These are phyloP conservation scores for Myodes glareolus DNA, from an alignment of 2,113 vertebrate species.

Conservation along the genomic window DNA sequence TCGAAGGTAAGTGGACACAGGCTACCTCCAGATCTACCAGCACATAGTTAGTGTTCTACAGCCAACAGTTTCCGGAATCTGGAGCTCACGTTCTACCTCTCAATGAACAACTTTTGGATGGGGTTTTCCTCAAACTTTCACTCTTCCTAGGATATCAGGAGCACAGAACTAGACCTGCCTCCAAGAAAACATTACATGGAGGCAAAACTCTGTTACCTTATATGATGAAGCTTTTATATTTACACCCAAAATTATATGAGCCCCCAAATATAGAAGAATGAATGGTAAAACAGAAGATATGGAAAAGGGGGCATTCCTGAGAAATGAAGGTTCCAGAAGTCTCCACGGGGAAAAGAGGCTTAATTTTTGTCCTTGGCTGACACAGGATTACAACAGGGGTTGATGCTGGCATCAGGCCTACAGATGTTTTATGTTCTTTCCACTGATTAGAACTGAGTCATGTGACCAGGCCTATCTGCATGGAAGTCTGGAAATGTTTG, in stretches of 20 bases:
- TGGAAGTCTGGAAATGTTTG: neutral
- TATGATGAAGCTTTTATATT: neutral
- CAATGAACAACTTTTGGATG: neutral
- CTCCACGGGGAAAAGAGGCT: neutral
- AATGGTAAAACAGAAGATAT: neutral
- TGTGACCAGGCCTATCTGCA: neutral
- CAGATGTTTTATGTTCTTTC: neutral
- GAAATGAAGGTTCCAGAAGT: neutral
- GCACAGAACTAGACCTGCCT: neutral
- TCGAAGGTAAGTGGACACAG: neutral
- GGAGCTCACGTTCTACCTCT: neutral
- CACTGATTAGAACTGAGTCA: neutral
- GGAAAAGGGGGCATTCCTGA: neutral
- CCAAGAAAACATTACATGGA: neutral
- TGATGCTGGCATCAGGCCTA: neutral
- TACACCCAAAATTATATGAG: neutral
- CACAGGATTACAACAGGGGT: neutral
- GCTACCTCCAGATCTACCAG: neutral
- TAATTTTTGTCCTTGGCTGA: neutral
- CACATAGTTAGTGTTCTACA: neutral
- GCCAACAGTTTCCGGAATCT: neutral
- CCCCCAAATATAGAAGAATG: neutral
- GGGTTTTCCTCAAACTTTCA: neutral
- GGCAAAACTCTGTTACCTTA: neutral
- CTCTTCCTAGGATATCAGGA: neutral